Conservation (phyloP, 2,113 vertebrate species). For the Vulpes vulpes region DNA sequence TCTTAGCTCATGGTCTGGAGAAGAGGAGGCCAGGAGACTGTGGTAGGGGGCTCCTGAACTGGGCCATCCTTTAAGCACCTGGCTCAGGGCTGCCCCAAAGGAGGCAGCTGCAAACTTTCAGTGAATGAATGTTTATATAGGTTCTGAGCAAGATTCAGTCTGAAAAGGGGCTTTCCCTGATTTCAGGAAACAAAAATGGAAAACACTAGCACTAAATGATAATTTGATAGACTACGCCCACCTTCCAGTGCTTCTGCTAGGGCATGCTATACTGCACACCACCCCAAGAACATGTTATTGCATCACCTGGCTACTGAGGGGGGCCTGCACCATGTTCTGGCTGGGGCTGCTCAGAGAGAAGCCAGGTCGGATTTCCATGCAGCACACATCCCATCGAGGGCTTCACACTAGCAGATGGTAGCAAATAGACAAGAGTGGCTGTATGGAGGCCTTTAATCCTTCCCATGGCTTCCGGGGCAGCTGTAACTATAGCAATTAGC, state of each 20-base stretch:
- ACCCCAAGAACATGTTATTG: background rate
- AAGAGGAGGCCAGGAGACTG: background rate
- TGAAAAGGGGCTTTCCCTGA: background rate
- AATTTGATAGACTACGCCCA: accelerated
- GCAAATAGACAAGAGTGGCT: accelerated
- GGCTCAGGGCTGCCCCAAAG: background rate
- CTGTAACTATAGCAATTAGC: accelerated
- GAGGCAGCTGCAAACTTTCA: background rate
- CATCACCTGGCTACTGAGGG: background rate
- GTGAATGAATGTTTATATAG: background rate
- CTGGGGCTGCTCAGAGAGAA: background rate
- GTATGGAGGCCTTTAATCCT: background rate
- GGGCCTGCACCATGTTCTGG: background rate
- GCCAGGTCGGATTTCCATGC: accelerated
- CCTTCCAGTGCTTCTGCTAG: too few species aligned
- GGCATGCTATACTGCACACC: accelerated
- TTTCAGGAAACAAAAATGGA: background rate
- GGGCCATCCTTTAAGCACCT: background rate
- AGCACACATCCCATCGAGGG: background rate
- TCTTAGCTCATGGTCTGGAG: background rate
- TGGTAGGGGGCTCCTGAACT: background rate
- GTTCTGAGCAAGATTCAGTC: background rate
- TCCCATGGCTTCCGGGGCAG: too few species aligned
- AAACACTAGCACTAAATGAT: background rate
- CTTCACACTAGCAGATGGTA: background rate